phyloP scores from a whole-genome alignment of 2,797 vertebrate genomes.

The Pampus argenteus region DNA sequence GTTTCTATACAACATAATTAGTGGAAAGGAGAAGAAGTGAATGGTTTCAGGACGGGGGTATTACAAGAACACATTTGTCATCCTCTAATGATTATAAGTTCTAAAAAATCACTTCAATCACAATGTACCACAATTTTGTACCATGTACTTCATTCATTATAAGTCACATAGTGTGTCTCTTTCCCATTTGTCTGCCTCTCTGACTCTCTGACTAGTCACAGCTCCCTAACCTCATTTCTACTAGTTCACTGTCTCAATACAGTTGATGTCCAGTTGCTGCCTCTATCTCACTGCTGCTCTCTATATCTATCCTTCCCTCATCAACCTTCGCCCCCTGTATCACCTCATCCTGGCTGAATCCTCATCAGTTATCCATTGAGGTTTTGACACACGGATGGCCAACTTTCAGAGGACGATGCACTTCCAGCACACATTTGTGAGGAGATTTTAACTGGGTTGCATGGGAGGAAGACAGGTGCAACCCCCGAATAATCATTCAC shows the following conservation, averaged over 20 bases:
- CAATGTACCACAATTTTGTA: no score
- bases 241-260: slow-evolving; percentile 35
- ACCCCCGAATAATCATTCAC: no score
- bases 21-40: not conserved
- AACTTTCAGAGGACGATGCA: no score
- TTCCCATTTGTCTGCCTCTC: not conserved
- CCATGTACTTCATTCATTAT: no score
- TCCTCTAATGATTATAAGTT: no score
- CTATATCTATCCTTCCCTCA: not conserved
- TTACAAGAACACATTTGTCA: not conserved
- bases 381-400: no score
- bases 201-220: not conserved
- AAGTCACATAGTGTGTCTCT: not conserved
- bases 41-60: not conserved
- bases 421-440: no score
- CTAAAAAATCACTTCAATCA: no score
- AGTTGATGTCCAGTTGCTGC: slow-evolving; percentile 23
- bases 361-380: no score
- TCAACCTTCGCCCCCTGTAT: not conserved
- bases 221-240: slow-evolving; percentile 28
- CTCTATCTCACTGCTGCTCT: slow-evolving; percentile 13
- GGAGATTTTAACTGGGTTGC: no score
- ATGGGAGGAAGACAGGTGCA: no score
- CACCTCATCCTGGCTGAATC: no score
- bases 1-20: not conserved